phyloP scores from a whole-genome alignment of 2,888 invertebrate species.

The Acleris laterana region DNA sequence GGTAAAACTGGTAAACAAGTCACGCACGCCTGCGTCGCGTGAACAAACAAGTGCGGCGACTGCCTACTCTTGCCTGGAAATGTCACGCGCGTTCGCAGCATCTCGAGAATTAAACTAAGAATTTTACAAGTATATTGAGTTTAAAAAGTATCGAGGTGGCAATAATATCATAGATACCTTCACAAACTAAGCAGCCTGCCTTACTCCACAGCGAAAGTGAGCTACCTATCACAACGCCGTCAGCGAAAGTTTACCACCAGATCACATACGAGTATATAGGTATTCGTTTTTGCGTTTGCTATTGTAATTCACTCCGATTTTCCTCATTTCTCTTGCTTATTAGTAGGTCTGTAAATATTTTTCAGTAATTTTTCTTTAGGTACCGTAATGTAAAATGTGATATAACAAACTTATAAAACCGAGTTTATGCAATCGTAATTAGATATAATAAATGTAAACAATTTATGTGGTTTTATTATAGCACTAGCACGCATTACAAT shows the following conservation, averaged over 20 bases:
- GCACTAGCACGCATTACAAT: too few relatives aligned
- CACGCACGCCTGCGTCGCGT: constrained; percentile 75
- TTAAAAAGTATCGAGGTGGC: background rate
- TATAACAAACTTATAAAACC: too few relatives aligned
- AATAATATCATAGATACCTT: background rate
- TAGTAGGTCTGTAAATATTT: too few relatives aligned
- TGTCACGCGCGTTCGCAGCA: constrained; percentile 41
- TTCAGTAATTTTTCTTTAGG: too few relatives aligned
- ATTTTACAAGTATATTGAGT: background rate
- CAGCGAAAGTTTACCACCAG: constrained; percentile 67
- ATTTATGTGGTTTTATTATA: too few relatives aligned
- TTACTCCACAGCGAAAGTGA: constrained; percentile 65
- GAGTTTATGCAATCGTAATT: too few relatives aligned
- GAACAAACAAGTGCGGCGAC: constrained; percentile 78
- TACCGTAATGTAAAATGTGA: too few relatives aligned
- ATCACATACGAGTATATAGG: background rate
- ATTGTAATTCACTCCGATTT: too few relatives aligned
- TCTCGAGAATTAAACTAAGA: background rate
- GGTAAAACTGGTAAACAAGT: constrained; percentile 70
- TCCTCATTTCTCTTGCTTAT: too few relatives aligned
- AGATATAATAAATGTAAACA: too few relatives aligned
- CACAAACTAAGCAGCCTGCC: background rate
- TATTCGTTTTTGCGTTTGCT: too few relatives aligned
- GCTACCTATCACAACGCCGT: constrained; percentile 49
- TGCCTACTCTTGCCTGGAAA: constrained; percentile 43